Conservation (phyloP, 2,888 invertebrate species). For the Drosophila flavopinicola region DNA sequence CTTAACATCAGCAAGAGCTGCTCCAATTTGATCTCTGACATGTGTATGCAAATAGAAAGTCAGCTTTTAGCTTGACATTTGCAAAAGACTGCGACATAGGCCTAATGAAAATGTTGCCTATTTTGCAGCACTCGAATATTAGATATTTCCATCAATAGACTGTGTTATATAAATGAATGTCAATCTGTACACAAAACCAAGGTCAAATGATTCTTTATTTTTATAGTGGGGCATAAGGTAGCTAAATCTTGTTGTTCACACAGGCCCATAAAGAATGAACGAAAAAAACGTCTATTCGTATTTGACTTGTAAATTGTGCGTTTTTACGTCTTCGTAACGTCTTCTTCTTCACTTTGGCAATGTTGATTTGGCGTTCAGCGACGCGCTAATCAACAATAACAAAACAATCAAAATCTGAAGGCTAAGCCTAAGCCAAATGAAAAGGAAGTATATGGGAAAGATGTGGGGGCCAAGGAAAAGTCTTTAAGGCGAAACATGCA, state of each 20-base stretch:
- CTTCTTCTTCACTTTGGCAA: neutral
- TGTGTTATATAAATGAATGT: slow-evolving; percentile 5
- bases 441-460: slow-evolving; percentile 1
- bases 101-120: slow-evolving; percentile 14
- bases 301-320: slow-evolving; percentile 31
- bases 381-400: slow-evolving; percentile 49
- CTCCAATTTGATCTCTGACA: neutral
- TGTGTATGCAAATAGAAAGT: neutral
- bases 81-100: neutral
- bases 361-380: slow-evolving; percentile 22
- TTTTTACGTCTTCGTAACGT: neutral
- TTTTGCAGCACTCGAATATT: slow-evolving; percentile 7
- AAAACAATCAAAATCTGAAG: slow-evolving; percentile 39
- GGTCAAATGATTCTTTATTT: slow-evolving; percentile 32
- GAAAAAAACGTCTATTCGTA: slow-evolving; percentile 13
- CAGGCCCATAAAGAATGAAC: neutral
- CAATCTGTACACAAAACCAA: slow-evolving; percentile 26
- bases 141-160: neutral
- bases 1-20: slow-evolving; percentile 17
- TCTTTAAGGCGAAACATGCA: neutral
- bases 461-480: slow-evolving; percentile 6
- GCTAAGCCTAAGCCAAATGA: neutral
- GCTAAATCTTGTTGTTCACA: slow-evolving; percentile 35
- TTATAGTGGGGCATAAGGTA: neutral
- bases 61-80: neutral